Percentiles rank a stretch among this genome's conserved stretches.
phyloP scores from a whole-genome alignment of 2,113 vertebrate species.

The Heteronetta atricapilla region DNA sequence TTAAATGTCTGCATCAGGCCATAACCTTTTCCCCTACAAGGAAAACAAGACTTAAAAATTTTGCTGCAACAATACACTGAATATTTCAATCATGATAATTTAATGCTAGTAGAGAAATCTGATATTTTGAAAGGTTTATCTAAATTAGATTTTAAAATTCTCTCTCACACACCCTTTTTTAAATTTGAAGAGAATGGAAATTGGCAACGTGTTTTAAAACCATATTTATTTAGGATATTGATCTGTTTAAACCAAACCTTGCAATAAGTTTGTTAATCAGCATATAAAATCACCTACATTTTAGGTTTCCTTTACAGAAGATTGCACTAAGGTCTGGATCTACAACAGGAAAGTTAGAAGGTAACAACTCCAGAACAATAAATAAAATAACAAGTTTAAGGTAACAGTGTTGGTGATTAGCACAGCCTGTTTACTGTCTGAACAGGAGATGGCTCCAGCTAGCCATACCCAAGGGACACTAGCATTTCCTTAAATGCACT shows the following conservation, averaged over 20 bases:
- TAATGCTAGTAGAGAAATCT: neutral
- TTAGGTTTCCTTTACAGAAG: neutral
- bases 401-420: neutral
- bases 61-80: neutral
- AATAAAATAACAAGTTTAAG: neutral
- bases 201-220: neutral
- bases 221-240: neutral
- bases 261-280: neutral
- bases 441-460: slow-evolving; percentile 68
- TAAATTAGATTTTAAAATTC: neutral
- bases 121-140: neutral
- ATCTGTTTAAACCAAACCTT: neutral
- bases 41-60: neutral
- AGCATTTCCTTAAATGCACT: neutral
- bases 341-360: neutral
- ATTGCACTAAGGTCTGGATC: neutral
- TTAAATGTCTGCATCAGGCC: neutral
- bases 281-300: neutral
- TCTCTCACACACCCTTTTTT: neutral
- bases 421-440: slow-evolving; percentile 41
- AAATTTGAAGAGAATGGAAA: neutral
- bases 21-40: neutral
- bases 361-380: neutral
- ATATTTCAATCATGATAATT: neutral
- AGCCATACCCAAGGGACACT: slow-evolving; percentile 51